Percentiles rank a stretch among this genome's conserved stretches.
Conservation (phyloP, 2,113 vertebrate genomes). For the Verasper variegatus region DNA sequence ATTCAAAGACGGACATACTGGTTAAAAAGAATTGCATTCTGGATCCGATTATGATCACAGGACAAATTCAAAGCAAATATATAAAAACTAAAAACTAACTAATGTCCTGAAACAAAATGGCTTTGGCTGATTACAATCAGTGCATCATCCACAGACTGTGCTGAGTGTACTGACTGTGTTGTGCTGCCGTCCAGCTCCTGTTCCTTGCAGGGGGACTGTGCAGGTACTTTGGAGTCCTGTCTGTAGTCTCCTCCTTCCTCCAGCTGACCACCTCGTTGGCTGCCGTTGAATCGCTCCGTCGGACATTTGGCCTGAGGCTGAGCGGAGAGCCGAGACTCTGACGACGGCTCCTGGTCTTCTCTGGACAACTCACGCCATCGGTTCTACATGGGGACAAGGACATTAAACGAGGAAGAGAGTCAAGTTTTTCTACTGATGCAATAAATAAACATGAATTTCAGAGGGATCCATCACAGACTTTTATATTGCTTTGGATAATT, state of each 20-base stretch:
- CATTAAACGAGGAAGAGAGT: background rate
- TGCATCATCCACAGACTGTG: background rate
- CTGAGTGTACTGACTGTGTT: slow-evolving; percentile 83
- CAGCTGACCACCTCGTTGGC: slow-evolving; percentile 66
- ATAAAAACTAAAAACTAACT: too few species aligned
- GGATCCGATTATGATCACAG: too few species aligned
- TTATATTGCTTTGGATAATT: too few species aligned
- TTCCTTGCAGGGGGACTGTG: slow-evolving; percentile 80
- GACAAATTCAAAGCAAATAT: too few species aligned
- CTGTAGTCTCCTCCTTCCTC: slow-evolving; percentile 80
- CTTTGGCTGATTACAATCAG: background rate
- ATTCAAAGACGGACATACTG: too few species aligned
- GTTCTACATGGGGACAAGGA: slow-evolving; percentile 76
- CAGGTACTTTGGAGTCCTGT: slow-evolving; percentile 68
- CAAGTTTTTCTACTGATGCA: background rate
- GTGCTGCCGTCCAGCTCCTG: slow-evolving; percentile 83
- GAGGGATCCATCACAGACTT: background rate
- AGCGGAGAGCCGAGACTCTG: slow-evolving; percentile 76
- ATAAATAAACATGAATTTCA: background rate
- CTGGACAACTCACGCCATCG: slow-evolving; percentile 89
- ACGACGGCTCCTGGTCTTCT: slow-evolving; percentile 86
- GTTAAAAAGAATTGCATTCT: too few species aligned
- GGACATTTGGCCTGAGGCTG: slow-evolving; percentile 74
- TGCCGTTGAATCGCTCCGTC: slow-evolving; percentile 85
- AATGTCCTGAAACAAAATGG: background rate